Conservation (phyloP, 92 coral and sea anemone genomes). For the Desmophyllum pertusum region DNA sequence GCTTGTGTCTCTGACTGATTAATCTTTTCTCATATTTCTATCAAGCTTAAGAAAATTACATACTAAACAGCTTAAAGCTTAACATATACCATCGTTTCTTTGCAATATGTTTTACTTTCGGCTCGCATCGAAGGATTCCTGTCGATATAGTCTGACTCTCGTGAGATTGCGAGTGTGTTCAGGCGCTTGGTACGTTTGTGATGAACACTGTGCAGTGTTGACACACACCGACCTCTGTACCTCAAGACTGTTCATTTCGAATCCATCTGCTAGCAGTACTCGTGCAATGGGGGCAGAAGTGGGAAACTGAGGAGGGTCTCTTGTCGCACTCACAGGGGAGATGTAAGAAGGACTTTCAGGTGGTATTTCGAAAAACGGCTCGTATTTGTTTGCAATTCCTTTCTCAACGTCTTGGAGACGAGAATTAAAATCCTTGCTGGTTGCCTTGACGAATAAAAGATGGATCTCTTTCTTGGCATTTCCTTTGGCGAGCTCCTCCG, state of each 20-base stretch:
- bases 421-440: background rate
- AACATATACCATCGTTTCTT: no score
- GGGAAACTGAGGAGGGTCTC: background rate
- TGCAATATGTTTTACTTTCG: background rate
- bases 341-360: constrained; percentile 18
- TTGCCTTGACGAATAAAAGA: background rate
- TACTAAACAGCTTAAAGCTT: no score
- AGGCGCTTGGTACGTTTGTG: background rate
- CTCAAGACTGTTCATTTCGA: background rate
- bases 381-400: constrained; percentile 1
- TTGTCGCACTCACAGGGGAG: background rate
- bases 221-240: background rate
- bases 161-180: background rate
- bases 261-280: background rate
- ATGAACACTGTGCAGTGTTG: background rate
- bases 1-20: no score
- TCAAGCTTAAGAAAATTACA: no score
- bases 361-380: constrained; percentile 5
- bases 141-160: background rate
- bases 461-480: constrained; percentile 30
- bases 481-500: constrained; percentile 49
- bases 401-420: constrained; percentile 6
- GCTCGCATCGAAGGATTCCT: background rate
- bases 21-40: no score
- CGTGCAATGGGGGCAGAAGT: background rate